Percentiles rank a stretch among this genome's conserved stretches.
phyloP scores from a whole-genome alignment of 2,888 invertebrate species.

The Machimus atricapillus region DNA sequence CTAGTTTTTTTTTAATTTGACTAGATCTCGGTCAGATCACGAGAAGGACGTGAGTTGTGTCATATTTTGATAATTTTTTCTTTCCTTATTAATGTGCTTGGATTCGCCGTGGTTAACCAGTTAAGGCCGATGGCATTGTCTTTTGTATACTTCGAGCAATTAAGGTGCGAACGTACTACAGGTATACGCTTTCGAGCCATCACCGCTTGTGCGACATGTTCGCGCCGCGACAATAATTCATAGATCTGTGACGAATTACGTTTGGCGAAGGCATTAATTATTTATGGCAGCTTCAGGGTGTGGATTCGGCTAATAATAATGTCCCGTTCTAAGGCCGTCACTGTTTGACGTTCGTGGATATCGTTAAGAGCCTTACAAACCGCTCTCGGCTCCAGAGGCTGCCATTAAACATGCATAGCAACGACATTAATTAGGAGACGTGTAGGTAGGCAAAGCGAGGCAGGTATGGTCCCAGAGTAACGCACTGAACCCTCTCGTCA shows the following conservation, averaged over 20 bases:
- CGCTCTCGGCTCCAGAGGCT: not conserved
- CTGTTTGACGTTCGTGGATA: slow-evolving; percentile 1
- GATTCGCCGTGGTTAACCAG: not conserved
- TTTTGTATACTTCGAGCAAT: not conserved
- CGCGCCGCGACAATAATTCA: not conserved
- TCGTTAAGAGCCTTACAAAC: not conserved
- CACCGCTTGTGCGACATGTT: not conserved
- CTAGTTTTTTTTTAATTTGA: not conserved
- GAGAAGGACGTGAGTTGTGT: not conserved
- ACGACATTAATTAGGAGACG: slow-evolving; percentile 21
- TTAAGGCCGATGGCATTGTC: slow-evolving; percentile 1
- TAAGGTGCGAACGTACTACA: not conserved
- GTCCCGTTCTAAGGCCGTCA: not conserved
- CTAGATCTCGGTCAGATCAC: not conserved
- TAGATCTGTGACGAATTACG: not conserved
- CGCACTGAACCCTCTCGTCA: not conserved
- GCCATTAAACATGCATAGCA: slow-evolving; percentile 13
- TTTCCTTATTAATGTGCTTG: not conserved
- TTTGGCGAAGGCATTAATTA: slow-evolving; percentile 1
- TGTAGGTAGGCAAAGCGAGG: not conserved
- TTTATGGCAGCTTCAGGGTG: slow-evolving; percentile 8
- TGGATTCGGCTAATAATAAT: slow-evolving; percentile 12
- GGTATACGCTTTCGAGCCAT: not conserved
- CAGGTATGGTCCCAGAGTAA: not conserved
- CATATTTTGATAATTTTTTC: not conserved